Percentiles rank a stretch among this genome's conserved stretches.
Evolutionary conservation across 2,888 invertebrate genomes (phyloP).

Genomic region (Hirtodrosophila histrioides): DNA sequence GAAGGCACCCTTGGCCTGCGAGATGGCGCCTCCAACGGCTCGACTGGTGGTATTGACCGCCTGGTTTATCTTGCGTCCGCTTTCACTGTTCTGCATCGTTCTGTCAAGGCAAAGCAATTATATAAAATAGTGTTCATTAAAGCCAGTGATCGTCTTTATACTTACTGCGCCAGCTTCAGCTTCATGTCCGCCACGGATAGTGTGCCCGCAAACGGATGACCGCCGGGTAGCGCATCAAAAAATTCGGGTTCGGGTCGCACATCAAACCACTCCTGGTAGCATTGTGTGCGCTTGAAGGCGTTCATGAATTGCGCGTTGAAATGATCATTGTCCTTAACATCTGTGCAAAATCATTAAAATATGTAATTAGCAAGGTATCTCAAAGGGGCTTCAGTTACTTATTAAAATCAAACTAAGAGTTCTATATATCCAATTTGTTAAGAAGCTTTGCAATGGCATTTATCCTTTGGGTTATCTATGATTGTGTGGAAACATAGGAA

Average conservation of each 20-base stretch:
- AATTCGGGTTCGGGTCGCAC: slow-evolving; percentile 88
- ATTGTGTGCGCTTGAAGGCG: slow-evolving; percentile 94
- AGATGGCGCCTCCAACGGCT: slow-evolving; percentile 94
- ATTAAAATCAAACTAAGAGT: too few relatives aligned
- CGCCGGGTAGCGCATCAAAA: slow-evolving; percentile 89
- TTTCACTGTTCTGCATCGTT: slow-evolving; percentile 97
- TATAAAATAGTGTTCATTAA: neutral
- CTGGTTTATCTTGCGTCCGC: slow-evolving; percentile 96
- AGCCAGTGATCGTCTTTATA: slow-evolving; percentile 49
- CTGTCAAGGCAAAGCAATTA: slow-evolving; percentile 84
- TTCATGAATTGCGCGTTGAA: slow-evolving; percentile 93
- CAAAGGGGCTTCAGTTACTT: too few relatives aligned
- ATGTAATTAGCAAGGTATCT: too few relatives aligned
- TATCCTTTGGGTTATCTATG: too few relatives aligned
- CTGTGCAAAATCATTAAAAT: slow-evolving; percentile 83
- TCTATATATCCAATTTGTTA: too few relatives aligned
- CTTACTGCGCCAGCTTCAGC: slow-evolving; percentile 94
- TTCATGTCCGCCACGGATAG: slow-evolving; percentile 97
- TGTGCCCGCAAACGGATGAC: slow-evolving; percentile 98
- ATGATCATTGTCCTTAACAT: slow-evolving; percentile 91
- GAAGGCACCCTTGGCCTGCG: slow-evolving; percentile 93
- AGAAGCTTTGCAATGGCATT: too few relatives aligned
- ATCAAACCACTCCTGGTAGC: slow-evolving; percentile 92
- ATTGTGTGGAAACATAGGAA: too few relatives aligned
- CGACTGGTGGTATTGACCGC: slow-evolving; percentile 96